Base-by-base conservation (phyloP, 2,888 invertebrate genomes). In the Mesochorus sp. region DNA sequence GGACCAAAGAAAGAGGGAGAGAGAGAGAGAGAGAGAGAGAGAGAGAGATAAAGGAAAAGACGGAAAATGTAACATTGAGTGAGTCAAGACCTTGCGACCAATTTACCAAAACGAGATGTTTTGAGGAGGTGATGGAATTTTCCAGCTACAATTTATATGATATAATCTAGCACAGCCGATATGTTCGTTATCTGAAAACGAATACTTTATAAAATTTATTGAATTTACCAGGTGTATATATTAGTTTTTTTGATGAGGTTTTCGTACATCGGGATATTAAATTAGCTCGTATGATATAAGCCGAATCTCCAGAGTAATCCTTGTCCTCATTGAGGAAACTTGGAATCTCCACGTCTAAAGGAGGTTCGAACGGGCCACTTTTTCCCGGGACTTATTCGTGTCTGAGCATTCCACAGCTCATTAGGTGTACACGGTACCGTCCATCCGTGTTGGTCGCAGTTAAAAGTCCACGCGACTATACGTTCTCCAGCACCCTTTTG, bases 341-440 rank as follows among this genome's bases (percentile, higher is more conserved):
- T n/a, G 17, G 28, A 34, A 24, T 24, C 12, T 42, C 31, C 4
- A 14, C 42, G 55, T 42, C 42, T 19, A n/a, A 26, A 31, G 5
- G n/a, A 67, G 67, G 55, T 55, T 42, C 19, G 14, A 26, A 19
- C 42, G 67, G 24, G 37, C 42, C 2, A n/a, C 39, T 55, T 53
- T 28, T 42, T 19, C 39, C 21, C 28, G 28, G 17, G 28, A 62
- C 19, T 24, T n/a, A n/a, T 49, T 49, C 24, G 44, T 34, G 14
- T 10, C 24, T 24, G 39, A 17, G 28, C 59, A 61, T 67, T 81
- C 72, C 75, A n/a, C n/a, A 72, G 83, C 82, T 85, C 85, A 84
- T 84, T 84, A 85, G 80, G 49, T 61, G 80, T 73, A 67, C 82
- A 81, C 81, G 79, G 76, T 74, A 70, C 39, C 57, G 59, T 57